Evolutionary conservation across 2,797 vertebrate species (phyloP).

Genomic region (Anguilla pacifica): DNA sequence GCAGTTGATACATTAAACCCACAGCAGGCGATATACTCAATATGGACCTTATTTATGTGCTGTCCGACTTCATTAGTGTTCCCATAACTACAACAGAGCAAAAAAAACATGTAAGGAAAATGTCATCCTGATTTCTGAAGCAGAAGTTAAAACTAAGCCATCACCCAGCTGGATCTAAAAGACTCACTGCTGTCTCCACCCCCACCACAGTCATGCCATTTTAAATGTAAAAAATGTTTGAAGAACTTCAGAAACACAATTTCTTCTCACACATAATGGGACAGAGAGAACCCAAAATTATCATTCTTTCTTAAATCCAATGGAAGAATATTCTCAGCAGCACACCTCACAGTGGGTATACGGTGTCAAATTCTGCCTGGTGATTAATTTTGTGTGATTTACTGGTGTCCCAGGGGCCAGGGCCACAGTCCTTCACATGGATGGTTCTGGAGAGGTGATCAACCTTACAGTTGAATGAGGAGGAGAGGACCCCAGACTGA

Average conservation of each 20-base stretch:
- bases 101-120: constrained; percentile 12
- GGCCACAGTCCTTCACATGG: background rate
- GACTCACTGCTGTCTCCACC: background rate
- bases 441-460: background rate
- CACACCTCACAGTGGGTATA: background rate
- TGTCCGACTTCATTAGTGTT: constrained; percentile 13
- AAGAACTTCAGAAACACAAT: background rate
- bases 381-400: background rate
- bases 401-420: background rate
- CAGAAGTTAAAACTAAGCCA: background rate
- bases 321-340: background rate
- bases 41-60: constrained; percentile 1
- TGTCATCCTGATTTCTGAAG: background rate
- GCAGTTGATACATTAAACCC: constrained; percentile 20
- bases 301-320: background rate
- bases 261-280: background rate
- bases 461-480: background rate
- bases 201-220: background rate
- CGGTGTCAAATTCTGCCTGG: background rate
- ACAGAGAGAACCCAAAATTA: background rate
- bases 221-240: background rate
- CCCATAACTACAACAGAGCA: background rate
- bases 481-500: background rate
- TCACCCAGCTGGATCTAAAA: background rate
- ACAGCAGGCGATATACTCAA: constrained; percentile 12